Conservation (phyloP, 2,888 invertebrate species). For the Polylopha cassiicola region DNA sequence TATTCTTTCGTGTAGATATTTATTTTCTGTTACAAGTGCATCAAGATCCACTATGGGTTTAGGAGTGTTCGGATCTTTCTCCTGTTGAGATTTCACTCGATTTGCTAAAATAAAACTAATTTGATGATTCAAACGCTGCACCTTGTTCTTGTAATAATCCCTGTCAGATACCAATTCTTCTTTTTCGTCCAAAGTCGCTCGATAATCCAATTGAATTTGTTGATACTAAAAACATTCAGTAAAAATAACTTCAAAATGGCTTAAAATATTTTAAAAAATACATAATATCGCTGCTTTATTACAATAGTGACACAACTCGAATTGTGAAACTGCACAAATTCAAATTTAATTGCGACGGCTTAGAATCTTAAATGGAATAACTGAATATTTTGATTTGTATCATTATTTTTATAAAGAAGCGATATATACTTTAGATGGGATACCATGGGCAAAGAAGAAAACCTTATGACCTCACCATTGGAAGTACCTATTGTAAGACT, state of each 20-base stretch:
- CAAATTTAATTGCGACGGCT: no score
- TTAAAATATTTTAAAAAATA: no score
- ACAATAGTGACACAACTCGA: no score
- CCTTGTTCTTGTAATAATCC: conserved; percentile 89
- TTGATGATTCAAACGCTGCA: conserved; percentile 88
- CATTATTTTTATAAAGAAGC: no score
- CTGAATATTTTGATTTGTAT: no score
- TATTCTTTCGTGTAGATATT: conserved; percentile 88
- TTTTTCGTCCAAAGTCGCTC: conserved; percentile 89
- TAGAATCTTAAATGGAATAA: no score
- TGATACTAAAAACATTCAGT: conserved; percentile 69
- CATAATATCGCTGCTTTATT: no score
- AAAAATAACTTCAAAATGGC: not conserved
- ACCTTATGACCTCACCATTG: no score
- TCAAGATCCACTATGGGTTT: conserved; percentile 85
- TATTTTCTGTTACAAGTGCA: conserved; percentile 87
- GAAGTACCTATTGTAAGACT: no score
- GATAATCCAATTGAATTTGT: conserved; percentile 85
- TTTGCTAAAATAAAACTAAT: conserved; percentile 79
- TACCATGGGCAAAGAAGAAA: no score
- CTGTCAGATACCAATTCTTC: conserved; percentile 88
- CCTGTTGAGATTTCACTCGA: conserved; percentile 54
- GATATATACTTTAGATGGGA: no score
- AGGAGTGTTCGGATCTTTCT: conserved; percentile 42
- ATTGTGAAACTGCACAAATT: not conserved